phyloP scores from a whole-genome alignment of 1,140 invertebrate genomes.

The Drosophila kurseongensis region DNA sequence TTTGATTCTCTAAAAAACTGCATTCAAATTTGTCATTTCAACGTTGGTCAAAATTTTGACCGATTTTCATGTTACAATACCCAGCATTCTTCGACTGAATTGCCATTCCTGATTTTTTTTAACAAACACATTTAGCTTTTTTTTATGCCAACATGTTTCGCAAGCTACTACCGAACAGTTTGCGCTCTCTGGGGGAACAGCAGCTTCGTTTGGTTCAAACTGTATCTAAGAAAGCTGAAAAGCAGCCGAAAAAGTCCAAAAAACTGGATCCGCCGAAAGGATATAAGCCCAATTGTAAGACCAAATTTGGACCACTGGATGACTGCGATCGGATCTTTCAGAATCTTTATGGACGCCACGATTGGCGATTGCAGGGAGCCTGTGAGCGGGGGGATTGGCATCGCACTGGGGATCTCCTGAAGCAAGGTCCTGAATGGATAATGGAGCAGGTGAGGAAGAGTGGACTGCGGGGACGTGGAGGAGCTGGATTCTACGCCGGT shows the following conservation, averaged over 20 bases:
- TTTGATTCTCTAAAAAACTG: too few relatives aligned
- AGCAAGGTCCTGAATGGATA: constrained; percentile 98
- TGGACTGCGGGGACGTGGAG: constrained; percentile 97
- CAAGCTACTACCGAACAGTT: background rate
- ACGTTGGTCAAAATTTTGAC: too few relatives aligned
- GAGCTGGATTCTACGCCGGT: constrained; percentile 98
- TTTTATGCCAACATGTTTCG: constrained; percentile 1
- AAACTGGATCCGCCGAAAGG: constrained; percentile 11
- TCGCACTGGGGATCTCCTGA: constrained; percentile 98
- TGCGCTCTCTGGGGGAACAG: background rate
- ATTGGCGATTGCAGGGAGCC: constrained; percentile 97
- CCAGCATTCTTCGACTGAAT: background rate
- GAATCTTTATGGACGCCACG: constrained; percentile 98
- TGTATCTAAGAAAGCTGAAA: background rate
- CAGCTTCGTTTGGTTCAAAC: constrained; percentile 4
- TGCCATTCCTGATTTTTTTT: background rate
- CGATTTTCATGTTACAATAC: too few relatives aligned
- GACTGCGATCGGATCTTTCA: constrained; percentile 98
- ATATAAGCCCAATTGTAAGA: constrained; percentile 30
- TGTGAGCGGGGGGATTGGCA: constrained; percentile 97
- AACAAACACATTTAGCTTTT: background rate
- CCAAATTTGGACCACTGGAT: constrained; percentile 85
- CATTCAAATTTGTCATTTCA: too few relatives aligned
- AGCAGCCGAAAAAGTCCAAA: background rate
- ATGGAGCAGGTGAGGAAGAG: constrained; percentile 97